Conservation (phyloP, 2,797 vertebrate genomes). For the Zenarchopterus dispar region DNA sequence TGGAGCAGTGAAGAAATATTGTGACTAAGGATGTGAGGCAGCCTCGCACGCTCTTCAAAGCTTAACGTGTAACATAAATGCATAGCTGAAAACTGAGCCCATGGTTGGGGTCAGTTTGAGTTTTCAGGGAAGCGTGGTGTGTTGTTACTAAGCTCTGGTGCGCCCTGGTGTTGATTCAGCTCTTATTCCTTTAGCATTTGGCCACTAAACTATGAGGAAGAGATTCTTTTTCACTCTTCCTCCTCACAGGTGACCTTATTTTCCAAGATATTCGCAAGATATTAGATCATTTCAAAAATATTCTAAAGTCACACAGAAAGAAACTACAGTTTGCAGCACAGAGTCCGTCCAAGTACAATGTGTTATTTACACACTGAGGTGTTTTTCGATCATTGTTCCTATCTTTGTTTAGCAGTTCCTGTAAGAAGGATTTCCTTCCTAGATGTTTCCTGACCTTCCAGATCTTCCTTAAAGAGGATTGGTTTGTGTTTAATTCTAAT, state of each 20-base stretch:
- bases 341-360: constrained; percentile 32
- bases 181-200: too few relatives aligned
- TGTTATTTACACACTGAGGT: constrained; percentile 37
- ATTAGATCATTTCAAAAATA: constrained; percentile 25
- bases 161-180: too few relatives aligned
- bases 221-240: not conserved
- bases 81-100: too few relatives aligned
- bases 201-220: not conserved
- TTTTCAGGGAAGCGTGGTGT: not conserved
- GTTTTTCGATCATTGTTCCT: constrained; percentile 61
- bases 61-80: not conserved
- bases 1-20: constrained; percentile 27
- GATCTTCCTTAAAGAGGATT: constrained; percentile 41
- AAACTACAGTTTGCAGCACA: constrained; percentile 1
- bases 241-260: not conserved
- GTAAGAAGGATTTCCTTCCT: constrained; percentile 73
- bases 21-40: not conserved
- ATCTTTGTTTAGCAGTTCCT: constrained; percentile 75
- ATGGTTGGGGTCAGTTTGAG: too few relatives aligned
- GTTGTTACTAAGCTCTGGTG: not conserved
- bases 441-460: constrained; percentile 63
- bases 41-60: not conserved
- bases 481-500: constrained; percentile 10
- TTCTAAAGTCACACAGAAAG: constrained; percentile 1
- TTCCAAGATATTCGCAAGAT: not conserved